Evolutionary conservation across 2,797 vertebrate genomes (phyloP).

Genomic region (Odontamblyopus rebecca): DNA sequence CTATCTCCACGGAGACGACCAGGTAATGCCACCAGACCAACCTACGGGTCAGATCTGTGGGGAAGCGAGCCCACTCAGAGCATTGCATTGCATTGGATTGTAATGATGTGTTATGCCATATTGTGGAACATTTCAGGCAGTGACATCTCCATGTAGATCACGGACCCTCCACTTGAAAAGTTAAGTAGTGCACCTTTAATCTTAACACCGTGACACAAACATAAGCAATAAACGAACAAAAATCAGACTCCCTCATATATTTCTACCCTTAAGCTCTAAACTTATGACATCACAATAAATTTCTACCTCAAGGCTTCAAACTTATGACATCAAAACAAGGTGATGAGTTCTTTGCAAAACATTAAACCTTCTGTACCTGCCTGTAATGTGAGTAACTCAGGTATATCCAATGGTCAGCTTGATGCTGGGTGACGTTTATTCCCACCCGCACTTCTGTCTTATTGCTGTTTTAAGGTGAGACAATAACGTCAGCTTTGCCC

Average conservation of each 20-base stretch:
- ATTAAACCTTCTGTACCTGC: background rate
- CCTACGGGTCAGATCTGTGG: no score
- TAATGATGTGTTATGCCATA: no score
- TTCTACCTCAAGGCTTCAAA: background rate
- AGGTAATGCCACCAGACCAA: no score
- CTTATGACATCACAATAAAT: background rate
- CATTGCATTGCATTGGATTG: no score
- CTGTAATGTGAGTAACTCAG: background rate
- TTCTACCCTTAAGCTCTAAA: background rate
- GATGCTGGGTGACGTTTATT: constrained; percentile 1
- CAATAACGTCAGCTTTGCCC: constrained; percentile 25
- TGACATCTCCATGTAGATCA: no score
- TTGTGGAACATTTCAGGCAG: no score
- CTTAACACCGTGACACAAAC: background rate
- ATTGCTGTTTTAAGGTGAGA: constrained; percentile 24
- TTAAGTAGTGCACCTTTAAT: no score
- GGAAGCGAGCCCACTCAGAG: no score
- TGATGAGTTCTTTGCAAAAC: background rate
- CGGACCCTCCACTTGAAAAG: no score
- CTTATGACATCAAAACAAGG: background rate
- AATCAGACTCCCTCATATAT: background rate
- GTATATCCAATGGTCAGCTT: background rate
- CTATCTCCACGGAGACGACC: no score
- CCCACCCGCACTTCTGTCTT: background rate
- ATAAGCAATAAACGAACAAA: background rate